Evolutionary conservation across 2,797 vertebrate species (phyloP).

Genomic region (Pitangus sulphuratus): DNA sequence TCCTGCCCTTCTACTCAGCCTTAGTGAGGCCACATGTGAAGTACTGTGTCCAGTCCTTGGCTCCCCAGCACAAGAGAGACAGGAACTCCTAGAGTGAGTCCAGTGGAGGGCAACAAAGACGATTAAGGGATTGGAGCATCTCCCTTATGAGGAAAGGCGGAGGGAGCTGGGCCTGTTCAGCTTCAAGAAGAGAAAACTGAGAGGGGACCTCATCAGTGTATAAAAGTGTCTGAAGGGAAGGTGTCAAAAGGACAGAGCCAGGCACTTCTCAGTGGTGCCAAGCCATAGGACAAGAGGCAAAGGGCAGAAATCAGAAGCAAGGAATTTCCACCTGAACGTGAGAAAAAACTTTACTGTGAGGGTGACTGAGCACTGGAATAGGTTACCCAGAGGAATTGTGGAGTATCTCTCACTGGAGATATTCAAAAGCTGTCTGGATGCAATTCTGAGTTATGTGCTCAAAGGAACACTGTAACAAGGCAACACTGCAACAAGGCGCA

Average conservation of each 20-base stretch:
- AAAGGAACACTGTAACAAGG: neutral
- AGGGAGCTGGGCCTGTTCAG: neutral
- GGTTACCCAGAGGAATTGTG: neutral
- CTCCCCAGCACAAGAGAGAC: neutral
- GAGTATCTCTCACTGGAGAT: neutral
- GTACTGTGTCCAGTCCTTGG: neutral
- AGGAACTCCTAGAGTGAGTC: fast-evolving
- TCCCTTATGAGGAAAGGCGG: neutral
- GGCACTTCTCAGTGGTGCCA: no score
- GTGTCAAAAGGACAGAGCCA: neutral
- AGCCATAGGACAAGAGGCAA: neutral
- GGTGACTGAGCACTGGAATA: neutral
- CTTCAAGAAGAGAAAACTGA: neutral
- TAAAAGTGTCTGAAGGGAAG: neutral
- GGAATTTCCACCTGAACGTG: neutral
- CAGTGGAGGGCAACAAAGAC: neutral
- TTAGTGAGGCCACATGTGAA: neutral
- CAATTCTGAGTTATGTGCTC: neutral
- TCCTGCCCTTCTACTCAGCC: neutral
- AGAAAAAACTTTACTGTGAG: neutral
- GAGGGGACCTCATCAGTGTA: neutral
- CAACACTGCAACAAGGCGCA: neutral
- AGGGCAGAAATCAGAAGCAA: neutral
- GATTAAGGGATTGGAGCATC: neutral
- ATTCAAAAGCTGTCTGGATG: neutral